Evolutionary conservation across 2,888 invertebrate genomes (phyloP), one percentile per base, ranked within the genome.

Genomic region (Barypeithes pellucidus): DNA sequence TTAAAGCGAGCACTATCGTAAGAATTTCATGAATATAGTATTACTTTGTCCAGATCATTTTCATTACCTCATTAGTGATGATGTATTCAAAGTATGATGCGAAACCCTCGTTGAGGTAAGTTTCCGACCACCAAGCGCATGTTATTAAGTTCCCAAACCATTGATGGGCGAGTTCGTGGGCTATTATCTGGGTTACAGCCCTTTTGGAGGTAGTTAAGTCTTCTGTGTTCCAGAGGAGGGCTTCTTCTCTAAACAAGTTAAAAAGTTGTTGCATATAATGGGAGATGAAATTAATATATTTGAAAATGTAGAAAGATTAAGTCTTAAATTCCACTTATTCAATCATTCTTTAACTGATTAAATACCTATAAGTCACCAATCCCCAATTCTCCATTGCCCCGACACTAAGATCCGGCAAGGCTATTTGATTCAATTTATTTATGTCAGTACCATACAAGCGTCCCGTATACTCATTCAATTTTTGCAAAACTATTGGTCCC

Each of bases 351-450:
- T n/a, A n/a, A n/a, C n/a, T 29, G 7, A 5, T 29, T 29, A 29
- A 29, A 5, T 83, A 91, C 92, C 90, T 90, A 85, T 93, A 96
- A 7, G 93, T 95, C 4, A 95, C 89, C 18, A 96, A 87, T 9
- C 96, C 96, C 95, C 95, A 96, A 83, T 96, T 96, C 83, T 95
- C 95, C 95, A 96, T 95, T 61, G 95, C 95, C 52, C 94, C 94
- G 76, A 93, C 91, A 61, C 89, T 89, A 83, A 95, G 95, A 82
- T 95, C 94, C 0, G 94, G 92, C 71, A 96, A 88, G 1, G 94
- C 95, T 11, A 95, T 91, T 81, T 95, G 90, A 81, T 95, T 94
- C 84, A 95, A 88, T 83, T 95, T 95, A 0, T n/a, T 0, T 14
- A 67, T 16, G 0, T 18, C 39, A n/a, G 0, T 2, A 24, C 29